These are phyloP conservation scores for Phrynosoma blainvillii DNA, from an alignment of 2,113 vertebrate species.

Conservation along the genomic window DNA sequence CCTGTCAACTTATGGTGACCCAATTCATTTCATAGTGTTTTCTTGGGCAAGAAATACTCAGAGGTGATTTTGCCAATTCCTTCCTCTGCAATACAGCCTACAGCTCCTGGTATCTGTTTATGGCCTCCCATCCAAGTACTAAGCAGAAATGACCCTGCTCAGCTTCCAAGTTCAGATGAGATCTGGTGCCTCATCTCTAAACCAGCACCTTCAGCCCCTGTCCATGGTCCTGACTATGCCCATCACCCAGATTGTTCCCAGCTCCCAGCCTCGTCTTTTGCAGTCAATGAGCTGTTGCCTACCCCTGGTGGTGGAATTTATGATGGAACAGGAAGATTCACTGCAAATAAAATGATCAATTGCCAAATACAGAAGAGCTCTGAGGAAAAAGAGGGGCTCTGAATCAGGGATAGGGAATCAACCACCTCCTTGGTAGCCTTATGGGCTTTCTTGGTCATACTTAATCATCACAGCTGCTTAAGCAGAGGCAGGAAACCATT, in stretches of 20 bases:
- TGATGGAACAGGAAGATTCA: not conserved
- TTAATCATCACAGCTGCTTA: not conserved
- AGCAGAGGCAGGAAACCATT: not conserved
- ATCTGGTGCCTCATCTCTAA: not conserved
- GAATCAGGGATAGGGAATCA: not conserved
- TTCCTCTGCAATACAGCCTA: too few relatives aligned
- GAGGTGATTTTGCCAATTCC: too few relatives aligned
- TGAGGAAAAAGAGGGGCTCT: not conserved
- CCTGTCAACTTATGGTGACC: too few relatives aligned
- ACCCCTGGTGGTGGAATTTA: not conserved
- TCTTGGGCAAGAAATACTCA: too few relatives aligned
- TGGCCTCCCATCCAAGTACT: too few relatives aligned
- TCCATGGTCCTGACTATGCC: not conserved
- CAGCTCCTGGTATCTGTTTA: too few relatives aligned
- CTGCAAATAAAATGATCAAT: not conserved
- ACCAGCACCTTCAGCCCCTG: not conserved
- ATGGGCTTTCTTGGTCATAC: not conserved
- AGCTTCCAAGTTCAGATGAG: not conserved
- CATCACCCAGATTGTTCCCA: not conserved
- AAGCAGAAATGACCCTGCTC: too few relatives aligned
- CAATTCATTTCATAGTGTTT: too few relatives aligned
- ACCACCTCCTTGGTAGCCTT: too few relatives aligned
- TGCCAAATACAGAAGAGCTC: not conserved
- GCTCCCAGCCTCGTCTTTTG: not conserved
- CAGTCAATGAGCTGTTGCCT: not conserved